These are phyloP conservation scores for Monoplex corrugatus DNA, from an alignment of 2,888 invertebrate species.

Conservation along the genomic window DNA sequence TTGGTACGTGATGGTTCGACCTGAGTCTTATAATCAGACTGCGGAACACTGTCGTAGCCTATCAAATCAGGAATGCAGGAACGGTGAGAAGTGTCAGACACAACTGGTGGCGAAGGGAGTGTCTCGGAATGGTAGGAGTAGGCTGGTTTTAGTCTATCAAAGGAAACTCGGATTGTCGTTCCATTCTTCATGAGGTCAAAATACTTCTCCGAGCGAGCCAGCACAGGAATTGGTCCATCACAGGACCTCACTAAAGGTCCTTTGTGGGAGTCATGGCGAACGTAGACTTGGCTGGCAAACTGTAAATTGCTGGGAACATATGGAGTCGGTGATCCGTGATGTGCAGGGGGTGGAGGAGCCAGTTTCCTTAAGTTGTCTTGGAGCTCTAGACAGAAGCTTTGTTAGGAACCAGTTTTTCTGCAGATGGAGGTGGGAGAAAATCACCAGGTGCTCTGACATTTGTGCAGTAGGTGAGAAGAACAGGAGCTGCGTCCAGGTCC, in stretches of 20 bases:
- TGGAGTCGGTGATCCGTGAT: no score
- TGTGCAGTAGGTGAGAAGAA: slow-evolving; percentile 7
- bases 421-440: background rate
- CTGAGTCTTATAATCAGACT: no score
- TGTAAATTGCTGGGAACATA: no score
- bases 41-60: no score
- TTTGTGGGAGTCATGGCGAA: no score
- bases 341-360: background rate
- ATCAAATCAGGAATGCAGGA: no score
- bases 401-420: slow-evolving; percentile 1
- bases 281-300: no score
- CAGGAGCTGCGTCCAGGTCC: slow-evolving; percentile 2
- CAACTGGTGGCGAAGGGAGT: background rate
- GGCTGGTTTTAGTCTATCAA: no score
- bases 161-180: no score
- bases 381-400: background rate
- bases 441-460: background rate
- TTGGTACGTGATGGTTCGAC: no score
- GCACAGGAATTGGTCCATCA: background rate
- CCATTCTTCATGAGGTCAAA: no score
- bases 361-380: background rate
- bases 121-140: background rate
- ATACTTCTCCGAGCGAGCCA: background rate
- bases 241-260: background rate
- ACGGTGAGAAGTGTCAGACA: background rate